Evolutionary conservation across 1,140 invertebrate species (phyloP).

Genomic region (Sycobia sp.): DNA sequence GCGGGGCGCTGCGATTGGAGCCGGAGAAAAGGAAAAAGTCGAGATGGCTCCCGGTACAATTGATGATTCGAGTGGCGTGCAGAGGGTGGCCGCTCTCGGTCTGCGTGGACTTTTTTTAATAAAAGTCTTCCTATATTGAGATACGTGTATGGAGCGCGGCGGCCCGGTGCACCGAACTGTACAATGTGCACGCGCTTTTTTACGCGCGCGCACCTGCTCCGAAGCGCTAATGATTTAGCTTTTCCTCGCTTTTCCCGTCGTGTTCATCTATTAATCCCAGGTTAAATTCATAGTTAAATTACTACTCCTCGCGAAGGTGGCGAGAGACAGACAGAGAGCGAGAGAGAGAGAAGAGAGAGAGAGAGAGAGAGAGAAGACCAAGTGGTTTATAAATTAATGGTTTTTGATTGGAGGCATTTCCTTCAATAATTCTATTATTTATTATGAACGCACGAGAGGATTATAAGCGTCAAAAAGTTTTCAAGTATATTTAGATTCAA

Average conservation of each 20-base stretch:
- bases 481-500: not conserved
- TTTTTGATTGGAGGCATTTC: slow-evolving; percentile 15
- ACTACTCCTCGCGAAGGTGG: too few relatives aligned
- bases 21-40: not conserved
- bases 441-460: not conserved
- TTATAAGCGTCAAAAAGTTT: slow-evolving; percentile 4
- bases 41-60: slow-evolving; percentile 26
- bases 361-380: too few relatives aligned
- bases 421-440: slow-evolving; percentile 14
- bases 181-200: too few relatives aligned
- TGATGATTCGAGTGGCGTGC: slow-evolving; percentile 26
- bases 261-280: slow-evolving; percentile 21
- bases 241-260: slow-evolving; percentile 2
- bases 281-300: too few relatives aligned
- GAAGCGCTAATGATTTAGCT: slow-evolving; percentile 21
- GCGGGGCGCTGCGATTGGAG: too few relatives aligned
- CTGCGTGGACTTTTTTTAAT: slow-evolving; percentile 20
- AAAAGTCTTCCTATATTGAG: slow-evolving; percentile 30
- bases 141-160: too few relatives aligned
- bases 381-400: not conserved
- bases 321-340: too few relatives aligned
- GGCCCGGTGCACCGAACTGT: too few relatives aligned
- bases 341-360: too few relatives aligned
- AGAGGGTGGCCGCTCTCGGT: slow-evolving; percentile 10
- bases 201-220: not conserved